These are phyloP conservation scores for Anaspis maculata DNA, from an alignment of 2,888 invertebrate species.

Conservation along the genomic window DNA sequence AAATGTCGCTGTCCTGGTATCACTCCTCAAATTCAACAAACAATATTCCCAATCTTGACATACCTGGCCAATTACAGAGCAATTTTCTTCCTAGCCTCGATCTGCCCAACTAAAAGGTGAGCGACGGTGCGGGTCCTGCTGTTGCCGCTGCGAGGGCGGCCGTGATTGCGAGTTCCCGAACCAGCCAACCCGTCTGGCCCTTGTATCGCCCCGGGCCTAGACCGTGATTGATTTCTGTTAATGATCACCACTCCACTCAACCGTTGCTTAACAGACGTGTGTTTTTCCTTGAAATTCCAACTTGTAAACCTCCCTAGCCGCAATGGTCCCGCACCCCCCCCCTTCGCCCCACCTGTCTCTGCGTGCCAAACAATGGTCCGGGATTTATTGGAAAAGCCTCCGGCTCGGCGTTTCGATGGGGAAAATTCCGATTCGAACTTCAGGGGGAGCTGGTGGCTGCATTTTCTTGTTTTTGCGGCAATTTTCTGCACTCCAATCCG, in stretches of 20 bases:
- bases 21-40: no score
- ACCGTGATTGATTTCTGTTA: slow-evolving; percentile 17
- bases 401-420: no score
- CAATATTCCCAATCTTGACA: no score
- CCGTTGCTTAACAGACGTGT: slow-evolving; percentile 7
- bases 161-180: slow-evolving; percentile 16
- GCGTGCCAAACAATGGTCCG: neutral
- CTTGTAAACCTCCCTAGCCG: neutral
- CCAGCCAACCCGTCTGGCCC: slow-evolving; percentile 10
- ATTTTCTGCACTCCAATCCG: no score
- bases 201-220: slow-evolving; percentile 7
- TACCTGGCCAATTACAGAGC: slow-evolving; percentile 19
- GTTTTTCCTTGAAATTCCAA: slow-evolving; percentile 2
- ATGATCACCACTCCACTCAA: slow-evolving; percentile 12
- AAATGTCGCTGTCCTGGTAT: no score
- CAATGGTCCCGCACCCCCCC: no score
- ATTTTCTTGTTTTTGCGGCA: no score
- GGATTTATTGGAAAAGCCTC: no score
- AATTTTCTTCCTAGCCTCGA: slow-evolving; percentile 18
- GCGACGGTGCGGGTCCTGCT: no score
- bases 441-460: no score
- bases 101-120: slow-evolving; percentile 18
- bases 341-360: no score
- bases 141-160: slow-evolving; percentile 5
- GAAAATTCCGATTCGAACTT: no score